Evolutionary conservation across 2,888 invertebrate genomes (phyloP), one percentile per base, ranked within the genome.

Genomic region (Tillus elongatus): DNA sequence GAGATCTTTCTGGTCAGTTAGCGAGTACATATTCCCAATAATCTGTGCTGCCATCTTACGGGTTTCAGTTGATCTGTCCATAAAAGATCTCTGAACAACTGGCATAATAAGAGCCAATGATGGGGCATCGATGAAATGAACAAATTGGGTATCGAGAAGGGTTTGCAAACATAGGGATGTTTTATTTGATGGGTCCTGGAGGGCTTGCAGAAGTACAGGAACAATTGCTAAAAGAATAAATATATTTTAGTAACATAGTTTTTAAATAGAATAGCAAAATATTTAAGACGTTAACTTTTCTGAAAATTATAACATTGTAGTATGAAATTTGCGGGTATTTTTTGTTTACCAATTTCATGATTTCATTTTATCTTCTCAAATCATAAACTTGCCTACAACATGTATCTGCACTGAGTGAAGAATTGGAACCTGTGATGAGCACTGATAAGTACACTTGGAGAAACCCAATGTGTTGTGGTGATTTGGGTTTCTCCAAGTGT

Each of bases 41-140:
- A 99, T 97, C 70, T 98, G 96, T 2, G 96, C 95, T 1, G 98
- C 93, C 93, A 97, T 96, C 71, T 97, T 93, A 53, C 98, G 75
- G 0, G 95, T 97, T 70, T 98, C 97, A 0, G 97, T 96, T 33
- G 92, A 91, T 44, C 98, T 77, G 68, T 97, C 97, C 69, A 92
- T 85, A 69, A 98, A 97, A 6, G 97, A 96, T 48, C 98, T 74
- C 66, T 96, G 89, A 15, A 98, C 93, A 2, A 98, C 96, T 0
- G 98, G 98, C 97, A 99, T 98, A 56, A 99, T 96, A 35, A 99
- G 74, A 40, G 98, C 97, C 13, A 99, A 73, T 0, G 97, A 97
- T 1, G 98, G 95, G 2, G 98, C 93, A 67, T 98, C 98, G 56
- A 98, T 96, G 68, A 97, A 96, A 68, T 99, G 98, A 29, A 98